These are phyloP conservation scores for Microvelia longipes DNA, from an alignment of 1,140 invertebrate genomes.

Conservation along the genomic window DNA sequence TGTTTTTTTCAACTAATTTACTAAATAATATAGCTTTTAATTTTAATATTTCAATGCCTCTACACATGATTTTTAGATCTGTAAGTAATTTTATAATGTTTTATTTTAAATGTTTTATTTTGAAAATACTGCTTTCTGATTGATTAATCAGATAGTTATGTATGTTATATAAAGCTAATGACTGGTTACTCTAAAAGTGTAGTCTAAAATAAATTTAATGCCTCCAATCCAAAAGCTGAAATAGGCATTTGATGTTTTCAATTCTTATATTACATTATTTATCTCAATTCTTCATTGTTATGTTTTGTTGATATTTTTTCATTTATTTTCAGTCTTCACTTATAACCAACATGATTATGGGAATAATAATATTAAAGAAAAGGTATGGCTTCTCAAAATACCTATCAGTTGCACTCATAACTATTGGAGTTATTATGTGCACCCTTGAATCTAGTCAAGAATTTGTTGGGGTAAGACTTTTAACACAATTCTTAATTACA, in stretches of 20 bases:
- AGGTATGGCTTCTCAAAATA: constrained; percentile 75
- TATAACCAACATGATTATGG: constrained; percentile 93
- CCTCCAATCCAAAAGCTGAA: too few species aligned
- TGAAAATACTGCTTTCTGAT: neutral
- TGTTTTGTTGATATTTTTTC: constrained; percentile 8
- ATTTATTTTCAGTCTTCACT: constrained; percentile 59
- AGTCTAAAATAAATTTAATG: too few species aligned
- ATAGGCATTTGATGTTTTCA: too few species aligned
- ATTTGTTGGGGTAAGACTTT: constrained; percentile 29
- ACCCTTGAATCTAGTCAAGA: constrained; percentile 73
- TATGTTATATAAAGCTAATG: too few species aligned
- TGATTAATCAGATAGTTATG: too few species aligned
- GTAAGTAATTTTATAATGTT: constrained; percentile 40
- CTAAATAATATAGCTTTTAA: constrained; percentile 92
- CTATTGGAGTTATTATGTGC: constrained; percentile 76
- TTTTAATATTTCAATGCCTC: constrained; percentile 93
- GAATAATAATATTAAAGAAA: constrained; percentile 76
- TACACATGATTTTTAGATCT: constrained; percentile 97
- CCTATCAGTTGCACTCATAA: constrained; percentile 82
- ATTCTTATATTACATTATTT: too few species aligned
- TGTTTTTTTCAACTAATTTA: constrained; percentile 87
- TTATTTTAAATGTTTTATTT: neutral
- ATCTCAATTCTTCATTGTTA: too few species aligned
- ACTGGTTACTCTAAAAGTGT: too few species aligned
- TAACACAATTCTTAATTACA: neutral